Percentiles rank a stretch among this genome's conserved stretches.
Conservation (phyloP, 2,888 invertebrate species). For the Galerucella calmariensis region DNA sequence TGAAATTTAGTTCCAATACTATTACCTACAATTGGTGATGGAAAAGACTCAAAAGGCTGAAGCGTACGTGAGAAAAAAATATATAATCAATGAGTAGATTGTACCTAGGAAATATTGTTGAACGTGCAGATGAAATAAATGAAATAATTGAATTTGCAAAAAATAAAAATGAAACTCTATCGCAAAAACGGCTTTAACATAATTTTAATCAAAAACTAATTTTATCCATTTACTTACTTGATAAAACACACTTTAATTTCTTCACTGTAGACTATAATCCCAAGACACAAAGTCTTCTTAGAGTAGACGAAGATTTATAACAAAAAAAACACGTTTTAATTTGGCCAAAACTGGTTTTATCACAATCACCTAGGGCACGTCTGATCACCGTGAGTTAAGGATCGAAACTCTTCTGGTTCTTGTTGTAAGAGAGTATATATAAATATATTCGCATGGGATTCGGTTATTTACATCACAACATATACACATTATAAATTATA, state of each 20-base stretch:
- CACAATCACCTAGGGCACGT: not conserved
- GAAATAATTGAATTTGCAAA: too few relatives aligned
- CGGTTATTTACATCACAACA: not conserved
- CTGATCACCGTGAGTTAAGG: not conserved
- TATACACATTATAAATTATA: not conserved
- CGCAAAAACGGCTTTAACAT: too few relatives aligned
- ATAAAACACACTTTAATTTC: not conserved
- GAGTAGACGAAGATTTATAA: not conserved
- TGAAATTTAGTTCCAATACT: too few relatives aligned
- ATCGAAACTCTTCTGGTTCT: constrained; percentile 1
- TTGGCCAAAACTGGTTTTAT: not conserved
- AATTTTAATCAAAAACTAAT: not conserved
- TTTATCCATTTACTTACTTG: not conserved
- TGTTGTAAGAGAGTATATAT: not conserved
- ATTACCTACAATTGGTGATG: too few relatives aligned
- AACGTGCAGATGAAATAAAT: too few relatives aligned
- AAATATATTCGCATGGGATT: not conserved
- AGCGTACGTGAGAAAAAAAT: too few relatives aligned
- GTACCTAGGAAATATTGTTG: too few relatives aligned
- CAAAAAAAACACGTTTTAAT: not conserved
- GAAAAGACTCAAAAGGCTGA: too few relatives aligned
- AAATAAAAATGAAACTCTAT: too few relatives aligned
- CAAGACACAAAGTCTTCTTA: not conserved
- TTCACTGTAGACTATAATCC: not conserved
- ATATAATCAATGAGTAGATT: too few relatives aligned